phyloP scores from a whole-genome alignment of 2,797 vertebrate genomes.

The Clarias platycephalus region DNA sequence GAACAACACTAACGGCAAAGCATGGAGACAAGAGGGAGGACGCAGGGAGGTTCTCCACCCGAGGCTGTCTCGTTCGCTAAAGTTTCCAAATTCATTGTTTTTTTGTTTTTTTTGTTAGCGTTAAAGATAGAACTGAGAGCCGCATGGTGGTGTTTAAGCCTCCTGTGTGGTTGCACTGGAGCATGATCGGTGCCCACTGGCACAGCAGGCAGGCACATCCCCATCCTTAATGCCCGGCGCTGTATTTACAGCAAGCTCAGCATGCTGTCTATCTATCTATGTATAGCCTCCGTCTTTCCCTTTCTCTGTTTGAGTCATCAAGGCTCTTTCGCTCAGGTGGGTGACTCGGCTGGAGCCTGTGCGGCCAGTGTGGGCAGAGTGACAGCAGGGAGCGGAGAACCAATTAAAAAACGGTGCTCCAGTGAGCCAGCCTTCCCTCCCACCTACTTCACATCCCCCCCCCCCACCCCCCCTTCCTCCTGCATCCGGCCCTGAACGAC shows the following conservation, averaged over 20 bases:
- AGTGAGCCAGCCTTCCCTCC: slow-evolving; percentile 7
- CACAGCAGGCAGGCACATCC: background rate
- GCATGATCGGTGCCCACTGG: background rate
- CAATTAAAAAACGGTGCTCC: slow-evolving; percentile 32
- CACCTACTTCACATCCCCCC: background rate
- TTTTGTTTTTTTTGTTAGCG: background rate
- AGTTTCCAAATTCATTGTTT: background rate
- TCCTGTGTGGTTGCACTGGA: slow-evolving; percentile 27
- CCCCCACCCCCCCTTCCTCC: background rate
- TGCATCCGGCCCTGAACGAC: background rate
- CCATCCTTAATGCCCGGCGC: slow-evolving; percentile 15
- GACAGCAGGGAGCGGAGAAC: slow-evolving; percentile 26
- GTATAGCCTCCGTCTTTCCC: slow-evolving; percentile 26
- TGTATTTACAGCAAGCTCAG: slow-evolving; percentile 20
- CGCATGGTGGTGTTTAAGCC: background rate
- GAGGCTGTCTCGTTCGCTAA: background rate
- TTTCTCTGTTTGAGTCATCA: slow-evolving; percentile 42
- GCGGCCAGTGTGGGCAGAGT: slow-evolving; percentile 35
- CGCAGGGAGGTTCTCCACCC: background rate
- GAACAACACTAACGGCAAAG: background rate
- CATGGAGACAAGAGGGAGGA: background rate
- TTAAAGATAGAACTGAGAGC: background rate
- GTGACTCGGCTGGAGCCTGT: slow-evolving; percentile 14
- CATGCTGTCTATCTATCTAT: background rate
- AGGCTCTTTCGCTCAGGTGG: slow-evolving; percentile 2